Conservation (phyloP, 2,888 invertebrate genomes). For the Tridacna crocea region DNA sequence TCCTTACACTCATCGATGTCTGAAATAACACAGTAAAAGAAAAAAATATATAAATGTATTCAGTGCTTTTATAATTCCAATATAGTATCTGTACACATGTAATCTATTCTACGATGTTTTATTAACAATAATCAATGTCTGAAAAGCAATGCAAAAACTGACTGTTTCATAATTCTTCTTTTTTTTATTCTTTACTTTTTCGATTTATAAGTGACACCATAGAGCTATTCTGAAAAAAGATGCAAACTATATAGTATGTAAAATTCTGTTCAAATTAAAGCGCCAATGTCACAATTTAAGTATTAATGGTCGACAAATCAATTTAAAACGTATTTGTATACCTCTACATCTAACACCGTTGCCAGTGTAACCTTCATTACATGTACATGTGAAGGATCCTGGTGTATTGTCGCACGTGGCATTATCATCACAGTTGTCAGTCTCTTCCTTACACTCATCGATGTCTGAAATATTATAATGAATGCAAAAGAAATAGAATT, state of each 20-base stretch:
- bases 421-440: conserved; percentile 19
- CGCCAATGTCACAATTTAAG: too few relatives aligned
- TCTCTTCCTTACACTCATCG: conserved; percentile 4
- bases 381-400: conserved; percentile 22
- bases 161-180: too few relatives aligned
- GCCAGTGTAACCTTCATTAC: conserved; percentile 16
- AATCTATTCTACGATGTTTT: too few relatives aligned
- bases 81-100: too few relatives aligned
- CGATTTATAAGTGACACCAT: too few relatives aligned
- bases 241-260: too few relatives aligned
- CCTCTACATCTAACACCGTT: conserved; percentile 19
- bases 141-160: too few relatives aligned
- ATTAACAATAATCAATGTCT: too few relatives aligned
- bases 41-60: not conserved
- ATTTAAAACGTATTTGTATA: not conserved
- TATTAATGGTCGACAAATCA: too few relatives aligned
- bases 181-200: too few relatives aligned
- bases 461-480: conserved; percentile 1
- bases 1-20: conserved; percentile 12
- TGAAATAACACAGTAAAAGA: not conserved
- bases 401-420: conserved; percentile 19
- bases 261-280: too few relatives aligned
- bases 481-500: not conserved
- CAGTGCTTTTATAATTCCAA: not conserved
- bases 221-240: too few relatives aligned